These are phyloP conservation scores for Mythimna pallens DNA, from an alignment of 2,888 invertebrate genomes.

Conservation along the genomic window DNA sequence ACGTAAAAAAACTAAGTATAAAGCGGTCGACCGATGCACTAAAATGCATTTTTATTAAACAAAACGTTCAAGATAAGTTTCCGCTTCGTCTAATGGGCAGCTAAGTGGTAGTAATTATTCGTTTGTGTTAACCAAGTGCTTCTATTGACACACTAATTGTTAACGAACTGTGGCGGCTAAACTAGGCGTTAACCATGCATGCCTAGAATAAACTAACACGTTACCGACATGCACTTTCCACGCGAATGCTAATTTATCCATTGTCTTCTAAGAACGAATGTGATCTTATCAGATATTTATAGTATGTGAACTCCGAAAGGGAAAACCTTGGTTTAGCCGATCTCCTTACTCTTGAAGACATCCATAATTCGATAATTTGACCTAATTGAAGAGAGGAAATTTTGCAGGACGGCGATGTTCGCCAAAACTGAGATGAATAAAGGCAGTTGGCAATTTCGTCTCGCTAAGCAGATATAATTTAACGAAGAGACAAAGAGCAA, in stretches of 20 bases:
- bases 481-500: background rate
- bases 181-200: slow-evolving; percentile 69
- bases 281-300: slow-evolving; percentile 28
- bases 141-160: slow-evolving; percentile 84
- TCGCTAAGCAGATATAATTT: background rate
- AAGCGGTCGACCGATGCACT: slow-evolving; percentile 8
- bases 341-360: background rate
- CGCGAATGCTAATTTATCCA: slow-evolving; percentile 51
- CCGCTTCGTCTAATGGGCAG: slow-evolving; percentile 47
- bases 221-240: slow-evolving; percentile 73
- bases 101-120: slow-evolving; percentile 70
- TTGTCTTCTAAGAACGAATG: slow-evolving; percentile 50
- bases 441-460: background rate
- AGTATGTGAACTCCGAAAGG: background rate
- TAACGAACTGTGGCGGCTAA: slow-evolving; percentile 70
- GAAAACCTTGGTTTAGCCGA: background rate
- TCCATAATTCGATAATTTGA: background rate
- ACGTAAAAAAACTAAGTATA: background rate
- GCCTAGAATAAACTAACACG: slow-evolving; percentile 57
- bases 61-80: slow-evolving; percentile 51
- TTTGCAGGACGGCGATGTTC: background rate
- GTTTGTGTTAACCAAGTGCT: slow-evolving; percentile 72
- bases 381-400: slow-evolving; percentile 1
- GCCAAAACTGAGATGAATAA: background rate
- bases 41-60: slow-evolving; percentile 44